phyloP scores from a whole-genome alignment of 1,140 invertebrate genomes.

The Drosophila littoralis region DNA sequence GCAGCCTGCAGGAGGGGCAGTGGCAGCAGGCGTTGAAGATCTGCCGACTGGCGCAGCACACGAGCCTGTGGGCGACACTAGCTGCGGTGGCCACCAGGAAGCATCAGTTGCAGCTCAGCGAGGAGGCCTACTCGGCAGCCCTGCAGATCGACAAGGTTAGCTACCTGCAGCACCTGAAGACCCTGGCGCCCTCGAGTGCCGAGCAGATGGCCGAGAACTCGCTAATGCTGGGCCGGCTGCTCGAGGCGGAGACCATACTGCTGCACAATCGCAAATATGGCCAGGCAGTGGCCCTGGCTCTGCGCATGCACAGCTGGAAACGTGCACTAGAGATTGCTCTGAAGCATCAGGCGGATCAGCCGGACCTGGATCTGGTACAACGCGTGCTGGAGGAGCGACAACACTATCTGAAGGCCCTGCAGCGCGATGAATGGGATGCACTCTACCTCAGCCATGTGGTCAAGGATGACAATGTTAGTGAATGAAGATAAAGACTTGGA shows the following conservation, averaged over 20 bases:
- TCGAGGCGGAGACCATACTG: slow-evolving; percentile 93
- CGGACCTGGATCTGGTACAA: slow-evolving; percentile 87
- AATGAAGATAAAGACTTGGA: slow-evolving; percentile 16
- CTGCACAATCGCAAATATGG: slow-evolving; percentile 91
- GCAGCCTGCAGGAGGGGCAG: slow-evolving; percentile 70
- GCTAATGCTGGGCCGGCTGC: slow-evolving; percentile 90
- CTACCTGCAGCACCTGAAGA: slow-evolving; percentile 93
- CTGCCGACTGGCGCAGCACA: slow-evolving; percentile 86
- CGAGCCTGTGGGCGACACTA: slow-evolving; percentile 93
- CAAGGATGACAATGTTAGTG: slow-evolving; percentile 83
- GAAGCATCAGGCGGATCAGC: slow-evolving; percentile 88
- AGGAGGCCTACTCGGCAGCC: slow-evolving; percentile 96
- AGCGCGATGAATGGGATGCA: slow-evolving; percentile 91
- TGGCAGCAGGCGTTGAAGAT: slow-evolving; percentile 80
- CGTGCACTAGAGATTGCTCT: slow-evolving; percentile 94
- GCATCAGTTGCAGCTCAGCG: slow-evolving; percentile 92
- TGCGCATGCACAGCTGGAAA: slow-evolving; percentile 94
- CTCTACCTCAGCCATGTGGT: slow-evolving; percentile 88
- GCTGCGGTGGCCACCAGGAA: slow-evolving; percentile 92
- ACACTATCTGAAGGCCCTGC: slow-evolving; percentile 90
- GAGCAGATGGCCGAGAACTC: slow-evolving; percentile 92
- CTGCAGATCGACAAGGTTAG: slow-evolving; percentile 95
- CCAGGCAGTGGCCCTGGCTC: slow-evolving; percentile 92
- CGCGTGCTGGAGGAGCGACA: slow-evolving; percentile 91
- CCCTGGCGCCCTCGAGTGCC: slow-evolving; percentile 85